Base-by-base conservation (phyloP, 2,797 vertebrate species). In the Oreochromis grahami region DNA sequence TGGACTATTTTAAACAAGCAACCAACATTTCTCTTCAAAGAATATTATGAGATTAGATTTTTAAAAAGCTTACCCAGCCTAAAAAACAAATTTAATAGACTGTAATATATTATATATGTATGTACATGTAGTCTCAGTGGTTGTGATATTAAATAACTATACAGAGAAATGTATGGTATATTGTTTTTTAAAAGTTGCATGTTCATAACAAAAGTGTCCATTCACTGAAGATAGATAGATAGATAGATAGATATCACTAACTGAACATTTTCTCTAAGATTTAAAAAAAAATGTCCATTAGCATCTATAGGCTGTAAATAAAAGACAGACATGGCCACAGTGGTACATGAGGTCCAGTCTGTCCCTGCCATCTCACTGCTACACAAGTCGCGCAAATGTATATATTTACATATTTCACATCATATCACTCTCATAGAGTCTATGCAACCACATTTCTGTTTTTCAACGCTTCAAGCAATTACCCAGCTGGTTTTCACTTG, bases 51-150 rank as follows among this genome's bases (percentile, higher is more conserved):
- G 21, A 70, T 26, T 70, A 24, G 65, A 11, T 60, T 60, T 60
- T 60, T 60, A 7, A 34, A 34, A 60, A 10, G 17, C 9, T n/a
- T 19, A 60, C 2, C 3, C 56, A 60, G 17, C 32, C 32, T 36
- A 34, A 34, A 36, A 36, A 2, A 17, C 2, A 17, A 6, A 60
- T 9, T 4, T 60, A 52, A 8, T 11, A 65, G n/a, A 11, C 36
- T 41, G 7, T 9, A 65, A 65, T 0, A 0, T 41, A 41, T 21
- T 68, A 14, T 24, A 65, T 41, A 65, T 65, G 0, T 11, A 65
- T 2, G 34, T 65, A 0, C 1, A 65, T 41, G 11, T 5, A 41
- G 38, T 24, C n/a, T 24, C 63, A 43, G 12, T 68, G 63, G 0
- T 68, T 68, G 36, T 24, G 63, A 15, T 68, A 24, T 68, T 7